Percentiles rank a stretch among this genome's conserved stretches.
Evolutionary conservation across 2,797 vertebrate genomes (phyloP).

Genomic region (Botia kubotai): DNA sequence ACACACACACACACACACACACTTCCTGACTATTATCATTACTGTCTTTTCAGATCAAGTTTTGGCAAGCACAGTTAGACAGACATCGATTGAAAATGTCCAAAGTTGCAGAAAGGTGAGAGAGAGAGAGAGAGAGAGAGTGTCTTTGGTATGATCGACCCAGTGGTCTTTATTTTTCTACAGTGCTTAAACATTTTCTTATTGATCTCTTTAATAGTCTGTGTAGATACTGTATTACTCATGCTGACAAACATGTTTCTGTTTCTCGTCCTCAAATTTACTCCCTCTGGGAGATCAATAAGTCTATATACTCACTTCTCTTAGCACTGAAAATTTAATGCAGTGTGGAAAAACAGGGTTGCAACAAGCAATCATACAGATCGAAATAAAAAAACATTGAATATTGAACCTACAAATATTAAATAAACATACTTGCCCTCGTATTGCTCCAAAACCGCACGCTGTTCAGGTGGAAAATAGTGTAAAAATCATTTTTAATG

Average conservation of each 20-base stretch:
- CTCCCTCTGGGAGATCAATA: constrained; percentile 27
- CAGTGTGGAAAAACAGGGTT: background rate
- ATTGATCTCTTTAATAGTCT: constrained; percentile 57
- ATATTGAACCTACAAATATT: no score
- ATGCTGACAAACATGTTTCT: constrained; percentile 45
- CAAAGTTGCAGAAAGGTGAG: constrained; percentile 97
- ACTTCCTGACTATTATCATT: constrained; percentile 54
- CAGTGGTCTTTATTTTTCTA: constrained; percentile 56
- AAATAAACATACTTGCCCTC: no score
- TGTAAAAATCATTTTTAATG: no score
- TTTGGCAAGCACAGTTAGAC: constrained; percentile 97
- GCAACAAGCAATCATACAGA: background rate
- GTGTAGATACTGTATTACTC: constrained; percentile 27
- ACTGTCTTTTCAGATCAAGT: constrained; percentile 90
- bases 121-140: constrained; percentile 48
- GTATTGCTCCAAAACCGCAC: no score
- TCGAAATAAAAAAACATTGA: no score
- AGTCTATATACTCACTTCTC: constrained; percentile 11
- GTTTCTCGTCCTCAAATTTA: constrained; percentile 41
- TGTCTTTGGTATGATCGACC: constrained; percentile 70
- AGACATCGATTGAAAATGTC: constrained; percentile 99
- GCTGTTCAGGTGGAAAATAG: no score
- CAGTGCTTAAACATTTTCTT: constrained; percentile 58
- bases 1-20: background rate
- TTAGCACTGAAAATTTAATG: constrained; percentile 5